Evolutionary conservation across 2,888 invertebrate species (phyloP), one percentile per base, ranked within the genome.

Genomic region (Augiades crinisus): DNA sequence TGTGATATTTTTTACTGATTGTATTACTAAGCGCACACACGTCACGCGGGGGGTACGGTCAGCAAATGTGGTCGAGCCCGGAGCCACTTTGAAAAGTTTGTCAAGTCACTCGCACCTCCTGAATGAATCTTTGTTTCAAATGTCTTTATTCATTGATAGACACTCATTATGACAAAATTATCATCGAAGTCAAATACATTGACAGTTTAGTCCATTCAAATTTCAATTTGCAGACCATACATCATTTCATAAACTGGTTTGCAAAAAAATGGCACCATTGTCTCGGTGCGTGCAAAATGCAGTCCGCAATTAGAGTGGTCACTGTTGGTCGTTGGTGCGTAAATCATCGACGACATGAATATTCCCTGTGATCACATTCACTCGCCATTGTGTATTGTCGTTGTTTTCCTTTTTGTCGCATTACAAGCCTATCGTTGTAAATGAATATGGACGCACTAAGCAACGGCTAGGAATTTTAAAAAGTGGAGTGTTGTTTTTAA

Each of bases 1-100:
- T 78, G 75, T 78, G 76, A 81, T 81, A 82, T 82, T 78, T 80
- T 79, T 51, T 45, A 51, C 30, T 45, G 44, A 45, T 51, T 80
- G 75, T 69, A 64, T 67, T 69, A 71, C 64, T 72, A 38, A 51
- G 51, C 37, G 72, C 77, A 78, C 73, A 63, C 70, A 59, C 71
- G 68, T 55, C 60, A 59, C 61, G 72, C 72, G 78, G 70, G 73
- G 64, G 62, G 67, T 56, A 55, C 61, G 56, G 27, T 24, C 57
- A 57, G 65, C 64, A 52, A 59, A 49, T 45, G 47, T 47, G 34
- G 58, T 68, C 59, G 58, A 24, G 8, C 21, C 49, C 63, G 59
- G 64, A 68, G 57, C 61, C 68, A 81, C 72, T 67, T 44, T 54
- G 37, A n/a, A 37, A n/a, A 45, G 70, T 65, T 78, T 79, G 78